Evolutionary conservation across 2,888 invertebrate species (phyloP).

Genomic region (Epirrita christyi): DNA sequence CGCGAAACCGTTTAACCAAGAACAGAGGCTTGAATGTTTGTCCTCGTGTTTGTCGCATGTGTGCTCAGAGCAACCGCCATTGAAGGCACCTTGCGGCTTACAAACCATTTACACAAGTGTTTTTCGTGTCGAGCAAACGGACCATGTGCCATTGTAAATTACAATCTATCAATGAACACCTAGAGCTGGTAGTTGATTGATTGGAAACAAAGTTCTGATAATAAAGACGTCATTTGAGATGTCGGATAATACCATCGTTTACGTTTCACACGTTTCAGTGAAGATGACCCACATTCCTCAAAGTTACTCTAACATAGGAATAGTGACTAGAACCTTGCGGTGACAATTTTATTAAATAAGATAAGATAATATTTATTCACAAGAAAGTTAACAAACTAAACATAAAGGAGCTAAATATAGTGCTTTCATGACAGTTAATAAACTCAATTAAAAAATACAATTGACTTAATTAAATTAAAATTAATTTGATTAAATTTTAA

Average conservation of each 20-base stretch:
- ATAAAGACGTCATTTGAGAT: slow-evolving; percentile 67
- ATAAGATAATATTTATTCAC: too few relatives aligned
- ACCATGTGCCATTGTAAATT: slow-evolving; percentile 38
- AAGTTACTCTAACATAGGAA: not conserved
- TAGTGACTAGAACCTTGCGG: not conserved
- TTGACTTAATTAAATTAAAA: too few relatives aligned
- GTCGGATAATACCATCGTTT: slow-evolving; percentile 55
- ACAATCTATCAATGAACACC: slow-evolving; percentile 37
- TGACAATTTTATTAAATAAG: too few relatives aligned
- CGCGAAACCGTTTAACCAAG: slow-evolving; percentile 12
- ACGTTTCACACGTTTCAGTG: slow-evolving; percentile 68
- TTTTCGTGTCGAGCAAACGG: slow-evolving; percentile 53
- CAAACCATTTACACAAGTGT: slow-evolving; percentile 79
- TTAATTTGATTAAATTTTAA: too few relatives aligned
- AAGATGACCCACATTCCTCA: slow-evolving; percentile 17
- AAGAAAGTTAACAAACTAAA: too few relatives aligned
- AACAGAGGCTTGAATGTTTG: slow-evolving; percentile 20
- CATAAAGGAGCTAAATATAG: too few relatives aligned
- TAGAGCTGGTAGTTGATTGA: slow-evolving; percentile 55
- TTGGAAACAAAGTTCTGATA: slow-evolving; percentile 40
- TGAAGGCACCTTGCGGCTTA: slow-evolving; percentile 36
- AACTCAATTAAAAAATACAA: too few relatives aligned
- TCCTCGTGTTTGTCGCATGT: slow-evolving; percentile 11
- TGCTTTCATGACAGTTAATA: too few relatives aligned
- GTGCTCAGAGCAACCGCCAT: slow-evolving; percentile 32